These are phyloP conservation scores for Spea hammondii DNA, from an alignment of 2,797 vertebrate genomes.

Conservation along the genomic window DNA sequence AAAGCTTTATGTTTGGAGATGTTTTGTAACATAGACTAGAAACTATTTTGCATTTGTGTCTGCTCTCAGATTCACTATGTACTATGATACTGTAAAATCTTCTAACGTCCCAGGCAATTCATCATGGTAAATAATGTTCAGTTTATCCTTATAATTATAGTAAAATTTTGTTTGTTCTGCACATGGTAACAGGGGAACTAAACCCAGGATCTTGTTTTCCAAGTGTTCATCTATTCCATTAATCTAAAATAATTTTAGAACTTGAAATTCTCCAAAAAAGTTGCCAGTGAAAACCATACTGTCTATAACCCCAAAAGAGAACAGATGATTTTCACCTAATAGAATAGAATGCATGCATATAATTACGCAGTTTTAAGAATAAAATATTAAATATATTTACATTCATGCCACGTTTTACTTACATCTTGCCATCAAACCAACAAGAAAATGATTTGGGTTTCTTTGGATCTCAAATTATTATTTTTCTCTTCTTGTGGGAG, in stretches of 20 bases:
- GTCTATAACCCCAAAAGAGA: no score
- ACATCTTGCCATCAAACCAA: no score
- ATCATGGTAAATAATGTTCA: constrained; percentile 48
- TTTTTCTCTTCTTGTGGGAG: no score
- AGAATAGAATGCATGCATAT: no score
- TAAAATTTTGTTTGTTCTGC: constrained; percentile 42
- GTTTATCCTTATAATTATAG: constrained; percentile 47
- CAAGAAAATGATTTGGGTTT: no score
- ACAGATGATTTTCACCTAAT: no score
- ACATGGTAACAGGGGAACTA: constrained; percentile 40
- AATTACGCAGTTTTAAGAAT: no score
- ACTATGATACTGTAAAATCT: constrained; percentile 44
- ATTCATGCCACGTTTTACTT: no score
- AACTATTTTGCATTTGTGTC: constrained; percentile 45
- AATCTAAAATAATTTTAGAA: constrained; percentile 7
- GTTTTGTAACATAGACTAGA: constrained; percentile 37
- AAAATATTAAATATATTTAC: no score
- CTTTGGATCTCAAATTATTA: no score
- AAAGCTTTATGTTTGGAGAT: constrained; percentile 45
- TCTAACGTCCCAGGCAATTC: constrained; percentile 49
- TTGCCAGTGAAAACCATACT: no score
- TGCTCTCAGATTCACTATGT: constrained; percentile 33
- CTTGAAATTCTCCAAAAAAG: not conserved
- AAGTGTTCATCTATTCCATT: constrained; percentile 35
- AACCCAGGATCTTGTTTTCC: constrained; percentile 32